A percentile compares a stretch with the other conserved stretches of the same genome.
phyloP scores from a whole-genome alignment of 2,797 vertebrate genomes.

The Thunnus albacares region DNA sequence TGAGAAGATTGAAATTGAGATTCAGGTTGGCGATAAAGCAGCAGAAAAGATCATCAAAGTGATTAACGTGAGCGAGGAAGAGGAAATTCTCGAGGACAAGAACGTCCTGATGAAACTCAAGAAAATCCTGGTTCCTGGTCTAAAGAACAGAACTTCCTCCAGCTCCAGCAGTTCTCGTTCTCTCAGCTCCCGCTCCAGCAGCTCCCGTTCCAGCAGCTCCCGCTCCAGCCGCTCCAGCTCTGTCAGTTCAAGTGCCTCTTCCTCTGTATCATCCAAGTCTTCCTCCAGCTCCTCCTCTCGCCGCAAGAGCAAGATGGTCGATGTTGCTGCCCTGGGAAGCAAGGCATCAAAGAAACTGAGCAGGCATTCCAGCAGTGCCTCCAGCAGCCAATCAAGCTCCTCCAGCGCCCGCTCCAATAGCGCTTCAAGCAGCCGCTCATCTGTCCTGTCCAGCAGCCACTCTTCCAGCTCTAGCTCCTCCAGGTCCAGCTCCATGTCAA shows the following conservation, averaged over 20 bases:
- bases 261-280: conserved; percentile 54
- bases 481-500: conserved; percentile 56
- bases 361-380: conserved; percentile 44
- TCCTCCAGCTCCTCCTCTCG: conserved; percentile 69
- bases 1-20: conserved; percentile 88
- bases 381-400: conserved; percentile 37
- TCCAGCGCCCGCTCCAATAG: conserved; percentile 55
- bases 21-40: conserved; percentile 86
- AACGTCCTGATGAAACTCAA: conserved; percentile 85
- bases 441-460: background rate
- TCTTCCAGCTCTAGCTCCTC: conserved; percentile 42
- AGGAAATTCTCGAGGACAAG: conserved; percentile 77
- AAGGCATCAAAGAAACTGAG: conserved; percentile 40
- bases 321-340: background rate
- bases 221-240: conserved; percentile 49
- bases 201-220: conserved; percentile 43
- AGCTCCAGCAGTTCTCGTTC: conserved; percentile 74
- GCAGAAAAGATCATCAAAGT: conserved; percentile 85
- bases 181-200: conserved; percentile 36
- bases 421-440: conserved; percentile 27
- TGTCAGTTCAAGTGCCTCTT: conserved; percentile 40
- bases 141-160: conserved; percentile 72
- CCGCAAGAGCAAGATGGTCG: conserved; percentile 21
- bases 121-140: conserved; percentile 83
- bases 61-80: conserved; percentile 67